phyloP scores from a whole-genome alignment of 1,140 invertebrate genomes.

The Caenorhabditis inopinata region DNA sequence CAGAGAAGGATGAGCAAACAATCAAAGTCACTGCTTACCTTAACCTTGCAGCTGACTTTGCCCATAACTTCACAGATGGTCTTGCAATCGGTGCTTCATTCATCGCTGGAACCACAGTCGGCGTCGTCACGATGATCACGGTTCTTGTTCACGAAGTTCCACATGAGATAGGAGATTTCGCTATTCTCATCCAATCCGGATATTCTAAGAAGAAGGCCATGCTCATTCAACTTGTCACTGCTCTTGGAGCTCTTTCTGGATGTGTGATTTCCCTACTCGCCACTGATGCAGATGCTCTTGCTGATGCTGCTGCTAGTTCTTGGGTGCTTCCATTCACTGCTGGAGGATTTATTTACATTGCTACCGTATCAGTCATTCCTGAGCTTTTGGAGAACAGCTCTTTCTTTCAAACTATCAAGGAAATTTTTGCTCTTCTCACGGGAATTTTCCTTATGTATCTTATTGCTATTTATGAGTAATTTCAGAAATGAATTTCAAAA shows the following conservation, averaged over 20 bases:
- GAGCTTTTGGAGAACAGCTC: conserved; percentile 74
- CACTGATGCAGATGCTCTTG: conserved; percentile 56
- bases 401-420: conserved; percentile 55
- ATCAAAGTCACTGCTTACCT: conserved; percentile 79
- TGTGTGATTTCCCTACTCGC: conserved; percentile 59
- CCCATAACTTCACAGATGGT: conserved; percentile 95
- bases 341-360: conserved; percentile 96
- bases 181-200: conserved; percentile 89
- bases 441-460: conserved; percentile 63
- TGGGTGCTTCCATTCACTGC: conserved; percentile 93
- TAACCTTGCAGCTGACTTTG: conserved; percentile 88
- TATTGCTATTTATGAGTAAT: conserved; percentile 61
- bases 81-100: conserved; percentile 94
- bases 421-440: conserved; percentile 56
- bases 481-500: background rate
- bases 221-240: conserved; percentile 84
- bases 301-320: conserved; percentile 75
- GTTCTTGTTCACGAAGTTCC: conserved; percentile 94
- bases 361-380: conserved; percentile 91
- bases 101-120: conserved; percentile 74
- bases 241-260: conserved; percentile 79
- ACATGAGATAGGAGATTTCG: conserved; percentile 97
- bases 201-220: conserved; percentile 87
- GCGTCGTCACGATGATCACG: conserved; percentile 80
- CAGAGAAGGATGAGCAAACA: conserved; percentile 8